These are phyloP conservation scores for Artibeus lituratus DNA, from an alignment of 2,797 vertebrate genomes.

Conservation along the genomic window DNA sequence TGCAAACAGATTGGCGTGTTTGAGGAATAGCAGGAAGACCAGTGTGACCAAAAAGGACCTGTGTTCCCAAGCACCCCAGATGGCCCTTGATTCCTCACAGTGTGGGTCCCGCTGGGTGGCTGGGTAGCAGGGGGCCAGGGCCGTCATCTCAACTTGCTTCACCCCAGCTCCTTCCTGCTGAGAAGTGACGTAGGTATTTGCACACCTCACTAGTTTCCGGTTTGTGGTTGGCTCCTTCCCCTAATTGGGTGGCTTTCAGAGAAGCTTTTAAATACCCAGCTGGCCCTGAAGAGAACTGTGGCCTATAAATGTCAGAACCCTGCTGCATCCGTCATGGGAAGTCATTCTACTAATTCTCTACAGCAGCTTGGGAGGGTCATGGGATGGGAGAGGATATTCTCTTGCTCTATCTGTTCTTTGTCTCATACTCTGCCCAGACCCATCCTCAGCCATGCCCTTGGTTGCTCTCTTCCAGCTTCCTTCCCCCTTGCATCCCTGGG, in stretches of 20 bases:
- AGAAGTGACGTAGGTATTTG: constrained; percentile 47
- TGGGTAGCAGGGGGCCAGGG: neutral
- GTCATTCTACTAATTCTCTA: neutral
- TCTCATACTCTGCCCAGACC: neutral
- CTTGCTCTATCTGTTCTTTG: neutral
- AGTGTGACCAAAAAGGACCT: neutral
- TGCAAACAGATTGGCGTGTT: neutral
- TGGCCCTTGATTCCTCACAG: neutral
- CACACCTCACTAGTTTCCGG: constrained; percentile 61
- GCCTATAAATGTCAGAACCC: neutral
- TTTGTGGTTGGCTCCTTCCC: constrained; percentile 41
- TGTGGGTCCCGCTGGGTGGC: neutral
- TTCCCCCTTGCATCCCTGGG: neutral
- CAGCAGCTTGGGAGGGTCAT: neutral
- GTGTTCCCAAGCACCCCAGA: neutral
- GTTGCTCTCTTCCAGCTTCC: constrained; percentile 2
- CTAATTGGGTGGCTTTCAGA: constrained; percentile 1
- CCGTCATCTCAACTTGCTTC: constrained; percentile 35
- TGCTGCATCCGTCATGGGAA: neutral
- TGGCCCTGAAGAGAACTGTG: neutral
- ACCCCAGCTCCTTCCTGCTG: constrained; percentile 61
- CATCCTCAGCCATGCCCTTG: neutral
- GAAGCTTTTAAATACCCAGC: constrained; percentile 28
- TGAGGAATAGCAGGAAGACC: neutral
- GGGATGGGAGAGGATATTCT: neutral